Conservation (phyloP, 2,113 vertebrate genomes). For the Callochromis pleurospilus region DNA sequence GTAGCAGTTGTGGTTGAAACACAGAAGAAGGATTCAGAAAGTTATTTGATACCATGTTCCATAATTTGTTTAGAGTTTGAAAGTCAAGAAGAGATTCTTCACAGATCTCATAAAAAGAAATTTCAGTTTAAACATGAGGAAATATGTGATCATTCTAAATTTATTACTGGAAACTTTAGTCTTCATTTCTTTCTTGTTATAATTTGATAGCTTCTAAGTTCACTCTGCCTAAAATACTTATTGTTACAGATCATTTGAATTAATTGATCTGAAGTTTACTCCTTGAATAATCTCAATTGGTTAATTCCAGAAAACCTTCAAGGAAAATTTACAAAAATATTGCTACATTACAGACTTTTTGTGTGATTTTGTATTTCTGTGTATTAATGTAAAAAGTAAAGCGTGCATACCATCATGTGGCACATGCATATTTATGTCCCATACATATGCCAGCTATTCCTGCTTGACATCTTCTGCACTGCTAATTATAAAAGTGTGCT, state of each 20-base stretch:
- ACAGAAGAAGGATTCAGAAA: background rate
- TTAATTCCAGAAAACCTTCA: background rate
- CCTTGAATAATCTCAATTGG: background rate
- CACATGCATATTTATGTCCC: conserved; percentile 32
- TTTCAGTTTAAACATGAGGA: background rate
- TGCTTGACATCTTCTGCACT: conserved; percentile 7
- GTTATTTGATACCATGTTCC: background rate
- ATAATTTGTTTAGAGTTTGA: background rate
- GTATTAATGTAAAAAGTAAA: background rate
- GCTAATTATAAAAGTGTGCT: conserved; percentile 53
- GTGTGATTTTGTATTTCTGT: background rate
- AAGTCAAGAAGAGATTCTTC: background rate
- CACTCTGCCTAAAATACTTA: background rate
- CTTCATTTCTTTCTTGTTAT: background rate
- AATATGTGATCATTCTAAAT: background rate
- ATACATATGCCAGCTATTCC: conserved; percentile 31
- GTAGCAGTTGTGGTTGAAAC: background rate
- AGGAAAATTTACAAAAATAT: background rate
- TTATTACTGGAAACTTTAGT: background rate
- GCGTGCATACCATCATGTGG: background rate
- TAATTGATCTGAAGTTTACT: background rate
- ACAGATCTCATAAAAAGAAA: background rate
- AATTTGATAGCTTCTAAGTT: background rate
- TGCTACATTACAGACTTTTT: background rate
- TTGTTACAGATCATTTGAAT: background rate